phyloP scores from a whole-genome alignment of 2,113 vertebrate species.

The Catharus bicknelli region DNA sequence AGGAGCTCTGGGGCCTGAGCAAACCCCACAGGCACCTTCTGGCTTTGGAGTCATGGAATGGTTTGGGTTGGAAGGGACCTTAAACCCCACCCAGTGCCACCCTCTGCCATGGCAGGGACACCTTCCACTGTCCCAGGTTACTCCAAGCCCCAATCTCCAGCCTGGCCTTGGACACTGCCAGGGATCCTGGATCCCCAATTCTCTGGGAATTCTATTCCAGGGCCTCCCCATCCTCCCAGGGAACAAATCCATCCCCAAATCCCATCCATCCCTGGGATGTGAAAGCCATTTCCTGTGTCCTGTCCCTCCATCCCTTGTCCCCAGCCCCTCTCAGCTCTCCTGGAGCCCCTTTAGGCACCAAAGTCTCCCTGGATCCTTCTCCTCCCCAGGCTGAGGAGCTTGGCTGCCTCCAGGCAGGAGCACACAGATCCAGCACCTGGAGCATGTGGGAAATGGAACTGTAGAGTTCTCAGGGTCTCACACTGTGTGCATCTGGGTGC shows the following conservation, averaged over 20 bases:
- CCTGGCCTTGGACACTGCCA: not conserved
- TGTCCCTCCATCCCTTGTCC: not conserved
- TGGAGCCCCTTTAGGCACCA: not conserved
- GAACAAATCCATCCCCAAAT: not conserved
- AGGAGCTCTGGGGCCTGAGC: not conserved
- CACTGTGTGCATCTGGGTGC: no score
- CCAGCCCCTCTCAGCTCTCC: not conserved
- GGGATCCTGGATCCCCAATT: not conserved
- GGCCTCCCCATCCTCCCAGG: accelerated
- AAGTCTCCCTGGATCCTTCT: not conserved
- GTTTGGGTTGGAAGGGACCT: not conserved
- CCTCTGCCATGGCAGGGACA: not conserved
- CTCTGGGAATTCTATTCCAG: no score
- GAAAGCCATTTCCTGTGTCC: not conserved
- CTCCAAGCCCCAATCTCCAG: not conserved
- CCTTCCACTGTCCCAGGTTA: accelerated
- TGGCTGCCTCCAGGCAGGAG: not conserved
- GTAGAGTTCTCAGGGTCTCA: no score
- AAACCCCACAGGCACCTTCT: not conserved
- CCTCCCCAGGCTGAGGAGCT: not conserved
- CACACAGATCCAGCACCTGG: accelerated
- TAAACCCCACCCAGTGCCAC: accelerated
- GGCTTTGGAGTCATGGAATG: not conserved
- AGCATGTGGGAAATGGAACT: not conserved
- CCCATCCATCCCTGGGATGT: accelerated